Evolutionary conservation across 2,113 vertebrate species (phyloP).

Genomic region (Chloebia gouldiae): DNA sequence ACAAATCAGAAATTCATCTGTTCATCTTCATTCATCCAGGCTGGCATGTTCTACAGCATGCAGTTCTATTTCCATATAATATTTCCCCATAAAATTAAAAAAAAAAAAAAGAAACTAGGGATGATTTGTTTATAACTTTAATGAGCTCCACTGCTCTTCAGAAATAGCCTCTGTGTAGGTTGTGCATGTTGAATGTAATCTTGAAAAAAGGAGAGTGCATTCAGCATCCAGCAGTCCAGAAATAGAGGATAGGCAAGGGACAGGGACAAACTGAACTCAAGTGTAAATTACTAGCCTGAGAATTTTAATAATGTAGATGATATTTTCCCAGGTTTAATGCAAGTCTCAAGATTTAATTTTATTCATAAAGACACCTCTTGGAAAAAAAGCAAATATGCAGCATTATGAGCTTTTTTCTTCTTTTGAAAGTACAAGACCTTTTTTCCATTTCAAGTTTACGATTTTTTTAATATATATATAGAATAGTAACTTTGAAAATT

Average conservation of each 20-base stretch:
- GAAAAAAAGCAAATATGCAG: not conserved
- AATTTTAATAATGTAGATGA: not conserved
- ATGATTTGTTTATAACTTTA: not conserved
- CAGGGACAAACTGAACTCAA: not conserved
- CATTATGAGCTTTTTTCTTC: not conserved
- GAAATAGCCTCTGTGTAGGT: accelerated
- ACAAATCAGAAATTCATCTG: not conserved
- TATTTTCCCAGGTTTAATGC: not conserved
- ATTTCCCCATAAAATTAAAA: not conserved
- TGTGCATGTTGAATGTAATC: not conserved
- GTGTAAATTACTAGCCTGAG: not conserved
- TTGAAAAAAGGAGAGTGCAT: not conserved
- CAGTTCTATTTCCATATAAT: not conserved
- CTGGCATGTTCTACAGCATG: not conserved
- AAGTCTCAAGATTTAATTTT: not conserved
- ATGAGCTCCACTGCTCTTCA: not conserved
- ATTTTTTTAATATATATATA: too few species aligned
- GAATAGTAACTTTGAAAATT: not conserved
- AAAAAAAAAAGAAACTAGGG: not conserved
- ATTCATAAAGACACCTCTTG: not conserved
- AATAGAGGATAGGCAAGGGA: not conserved
- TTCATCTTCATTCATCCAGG: not conserved
- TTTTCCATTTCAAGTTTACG: not conserved
- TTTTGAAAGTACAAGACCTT: not conserved
- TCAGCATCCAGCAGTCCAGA: not conserved